These are phyloP conservation scores for Streblospio benedicti DNA, from an alignment of 1,140 invertebrate genomes.

Conservation along the genomic window DNA sequence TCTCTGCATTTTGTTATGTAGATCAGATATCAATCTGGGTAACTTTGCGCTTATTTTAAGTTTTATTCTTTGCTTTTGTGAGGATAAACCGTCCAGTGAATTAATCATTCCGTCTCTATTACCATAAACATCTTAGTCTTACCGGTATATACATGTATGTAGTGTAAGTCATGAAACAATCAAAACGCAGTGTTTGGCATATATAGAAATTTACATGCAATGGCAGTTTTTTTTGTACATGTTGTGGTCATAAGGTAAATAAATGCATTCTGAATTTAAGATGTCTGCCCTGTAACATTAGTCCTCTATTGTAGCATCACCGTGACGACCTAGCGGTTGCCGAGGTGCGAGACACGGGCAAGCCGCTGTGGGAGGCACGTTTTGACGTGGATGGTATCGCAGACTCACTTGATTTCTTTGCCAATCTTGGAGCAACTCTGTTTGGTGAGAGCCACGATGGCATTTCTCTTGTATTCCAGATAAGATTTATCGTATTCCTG, in stretches of 20 bases:
- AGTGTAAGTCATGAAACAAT: not conserved
- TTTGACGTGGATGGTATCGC: constrained; percentile 49
- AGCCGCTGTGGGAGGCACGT: constrained; percentile 51
- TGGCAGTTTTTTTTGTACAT: not conserved
- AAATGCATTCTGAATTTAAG: not conserved
- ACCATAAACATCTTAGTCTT: too few species aligned
- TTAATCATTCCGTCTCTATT: too few species aligned
- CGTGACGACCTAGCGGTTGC: constrained; percentile 39
- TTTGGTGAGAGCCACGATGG: constrained; percentile 27
- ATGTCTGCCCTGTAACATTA: not conserved
- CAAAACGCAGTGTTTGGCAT: not conserved
- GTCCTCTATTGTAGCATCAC: constrained; percentile 24
- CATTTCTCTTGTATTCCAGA: not conserved
- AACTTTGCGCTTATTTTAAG: too few species aligned
- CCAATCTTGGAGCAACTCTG: constrained; percentile 40
- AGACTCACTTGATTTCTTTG: constrained; percentile 49
- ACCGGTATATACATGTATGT: constrained; percentile 8
- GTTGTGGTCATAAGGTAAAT: not conserved
- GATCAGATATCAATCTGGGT: not conserved
- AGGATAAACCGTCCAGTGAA: too few species aligned
- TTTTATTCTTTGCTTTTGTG: too few species aligned
- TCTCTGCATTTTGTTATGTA: not conserved
- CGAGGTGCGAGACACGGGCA: constrained; percentile 50
- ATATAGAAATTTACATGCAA: not conserved
- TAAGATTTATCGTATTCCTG: too few species aligned